Percentiles rank a stretch among this genome's conserved stretches.
phyloP scores from a whole-genome alignment of 2,113 vertebrate species.

The Orientallactaga bullata region DNA sequence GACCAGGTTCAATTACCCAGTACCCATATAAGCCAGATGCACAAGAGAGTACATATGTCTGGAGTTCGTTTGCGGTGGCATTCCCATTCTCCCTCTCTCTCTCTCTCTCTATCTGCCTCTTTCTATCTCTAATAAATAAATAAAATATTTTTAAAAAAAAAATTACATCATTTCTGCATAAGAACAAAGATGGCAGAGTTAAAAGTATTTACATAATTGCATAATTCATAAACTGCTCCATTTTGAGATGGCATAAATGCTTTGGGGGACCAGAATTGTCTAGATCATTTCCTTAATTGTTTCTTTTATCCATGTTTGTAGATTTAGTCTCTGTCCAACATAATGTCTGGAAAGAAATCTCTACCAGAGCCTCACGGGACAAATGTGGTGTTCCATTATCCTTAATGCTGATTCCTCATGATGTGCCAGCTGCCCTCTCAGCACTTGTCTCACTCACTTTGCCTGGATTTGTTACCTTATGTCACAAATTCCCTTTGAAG shows the following conservation, averaged over 20 bases:
- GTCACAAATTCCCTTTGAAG: background rate
- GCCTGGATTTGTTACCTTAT: background rate
- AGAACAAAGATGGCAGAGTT: conserved; percentile 6
- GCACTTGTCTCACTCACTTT: background rate
- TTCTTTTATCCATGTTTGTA: background rate
- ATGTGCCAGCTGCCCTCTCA: conserved; percentile 8
- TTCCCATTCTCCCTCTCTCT: too few species aligned
- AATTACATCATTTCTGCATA: background rate
- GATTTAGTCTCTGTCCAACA: background rate
- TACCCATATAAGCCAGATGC: too few species aligned
- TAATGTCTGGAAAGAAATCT: background rate
- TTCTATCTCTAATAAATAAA: too few species aligned
- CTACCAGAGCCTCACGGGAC: background rate
- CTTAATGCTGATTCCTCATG: background rate
- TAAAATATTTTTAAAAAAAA: too few species aligned
- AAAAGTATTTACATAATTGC: background rate
- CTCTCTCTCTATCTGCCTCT: too few species aligned
- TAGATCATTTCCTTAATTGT: conserved; percentile 24
- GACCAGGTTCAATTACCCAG: too few species aligned
- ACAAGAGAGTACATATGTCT: too few species aligned
- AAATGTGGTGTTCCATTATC: background rate
- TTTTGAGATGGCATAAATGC: background rate
- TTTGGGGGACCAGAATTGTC: background rate
- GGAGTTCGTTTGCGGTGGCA: too few species aligned
- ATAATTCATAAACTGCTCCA: conserved; percentile 16